These are phyloP conservation scores for Crotalus helleri DNA, from an alignment of 2,113 vertebrate species.

Conservation along the genomic window DNA sequence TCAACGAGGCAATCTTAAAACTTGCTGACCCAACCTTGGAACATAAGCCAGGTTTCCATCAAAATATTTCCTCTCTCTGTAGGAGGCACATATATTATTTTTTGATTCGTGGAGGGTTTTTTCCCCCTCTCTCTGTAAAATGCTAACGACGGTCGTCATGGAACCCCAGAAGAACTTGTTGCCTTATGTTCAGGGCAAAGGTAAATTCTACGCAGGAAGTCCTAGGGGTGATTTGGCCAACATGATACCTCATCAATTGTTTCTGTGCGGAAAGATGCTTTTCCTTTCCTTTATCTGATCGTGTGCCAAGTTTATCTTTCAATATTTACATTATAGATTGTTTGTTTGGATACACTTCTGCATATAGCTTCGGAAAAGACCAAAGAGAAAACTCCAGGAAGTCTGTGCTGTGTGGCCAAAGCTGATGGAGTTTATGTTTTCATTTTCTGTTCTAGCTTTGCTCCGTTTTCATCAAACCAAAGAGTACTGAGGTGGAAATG, in stretches of 20 bases:
- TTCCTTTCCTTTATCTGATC: conserved; percentile 52
- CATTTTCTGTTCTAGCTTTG: conserved; percentile 38
- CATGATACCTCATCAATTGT: conserved; percentile 54
- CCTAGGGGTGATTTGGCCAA: conserved; percentile 50
- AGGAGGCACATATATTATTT: background rate
- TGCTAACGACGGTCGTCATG: background rate
- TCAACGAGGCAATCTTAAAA: background rate
- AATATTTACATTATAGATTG: conserved; percentile 55
- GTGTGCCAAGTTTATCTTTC: conserved; percentile 58
- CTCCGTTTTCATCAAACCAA: conserved; percentile 25
- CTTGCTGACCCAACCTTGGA: background rate
- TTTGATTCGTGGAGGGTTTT: background rate
- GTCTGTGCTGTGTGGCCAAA: conserved; percentile 44
- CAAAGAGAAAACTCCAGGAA: conserved; percentile 51
- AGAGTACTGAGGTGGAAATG: background rate
- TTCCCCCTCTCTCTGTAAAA: background rate
- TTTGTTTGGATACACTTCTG: conserved; percentile 60
- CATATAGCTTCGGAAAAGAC: conserved; percentile 48
- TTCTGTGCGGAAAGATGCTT: conserved; percentile 32
- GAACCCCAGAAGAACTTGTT: background rate
- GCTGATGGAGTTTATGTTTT: conserved; percentile 19
- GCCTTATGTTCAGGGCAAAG: conserved; percentile 28
- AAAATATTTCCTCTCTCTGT: background rate
- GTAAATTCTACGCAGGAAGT: conserved; percentile 20
- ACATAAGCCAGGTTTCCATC: background rate